phyloP scores from a whole-genome alignment of 2,797 vertebrate genomes.

The Pristis pectinata region DNA sequence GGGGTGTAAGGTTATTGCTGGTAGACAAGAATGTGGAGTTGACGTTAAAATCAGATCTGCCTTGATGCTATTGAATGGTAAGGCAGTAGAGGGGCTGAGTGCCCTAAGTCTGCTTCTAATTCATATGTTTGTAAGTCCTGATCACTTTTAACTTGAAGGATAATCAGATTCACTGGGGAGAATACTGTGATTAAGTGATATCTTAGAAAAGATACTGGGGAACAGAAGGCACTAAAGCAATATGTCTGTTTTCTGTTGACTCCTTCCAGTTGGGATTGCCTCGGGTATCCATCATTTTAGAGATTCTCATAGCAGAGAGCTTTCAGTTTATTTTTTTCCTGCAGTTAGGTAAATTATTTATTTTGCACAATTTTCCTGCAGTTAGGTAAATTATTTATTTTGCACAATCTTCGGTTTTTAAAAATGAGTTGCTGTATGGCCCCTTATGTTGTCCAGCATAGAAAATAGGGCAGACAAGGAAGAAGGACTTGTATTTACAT shows the following conservation, averaged over 20 bases:
- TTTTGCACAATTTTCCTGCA: background rate
- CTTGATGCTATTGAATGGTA: too few relatives aligned
- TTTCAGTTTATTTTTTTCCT: background rate
- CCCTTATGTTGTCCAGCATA: background rate
- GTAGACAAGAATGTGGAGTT: too few relatives aligned
- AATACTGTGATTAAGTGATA: background rate
- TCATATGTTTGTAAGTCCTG: background rate
- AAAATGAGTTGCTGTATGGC: background rate
- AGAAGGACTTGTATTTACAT: background rate
- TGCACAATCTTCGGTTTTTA: background rate
- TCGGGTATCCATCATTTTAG: background rate
- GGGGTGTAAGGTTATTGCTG: too few relatives aligned
- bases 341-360: background rate
- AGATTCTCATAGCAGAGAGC: background rate
- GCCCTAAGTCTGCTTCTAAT: too few relatives aligned
- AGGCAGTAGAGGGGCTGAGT: too few relatives aligned
- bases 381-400: background rate
- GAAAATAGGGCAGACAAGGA: background rate
- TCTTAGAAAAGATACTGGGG: background rate
- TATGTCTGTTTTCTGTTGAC: background rate
- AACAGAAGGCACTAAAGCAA: background rate
- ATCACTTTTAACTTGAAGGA: background rate
- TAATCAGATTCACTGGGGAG: background rate
- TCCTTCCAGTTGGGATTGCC: background rate
- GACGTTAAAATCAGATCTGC: too few relatives aligned